phyloP scores from a whole-genome alignment of 2,888 invertebrate species.

The Eremobia ochroleuca region DNA sequence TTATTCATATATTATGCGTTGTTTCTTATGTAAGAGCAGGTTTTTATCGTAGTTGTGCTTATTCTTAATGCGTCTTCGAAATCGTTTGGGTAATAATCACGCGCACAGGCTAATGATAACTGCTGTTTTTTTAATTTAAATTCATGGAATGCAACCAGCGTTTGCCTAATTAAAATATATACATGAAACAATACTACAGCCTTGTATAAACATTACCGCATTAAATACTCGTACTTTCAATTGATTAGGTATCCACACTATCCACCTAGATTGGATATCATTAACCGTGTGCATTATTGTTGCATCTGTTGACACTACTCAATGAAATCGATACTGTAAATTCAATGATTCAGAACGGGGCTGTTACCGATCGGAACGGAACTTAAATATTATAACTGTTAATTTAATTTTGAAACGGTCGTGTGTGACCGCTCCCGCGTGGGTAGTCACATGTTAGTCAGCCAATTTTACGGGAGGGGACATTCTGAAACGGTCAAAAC shows the following conservation, averaged over 20 bases:
- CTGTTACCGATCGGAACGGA: constrained; percentile 80
- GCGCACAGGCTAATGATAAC: constrained; percentile 43
- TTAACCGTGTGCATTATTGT: constrained; percentile 28
- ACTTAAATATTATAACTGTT: constrained; percentile 63
- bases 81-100: constrained; percentile 53
- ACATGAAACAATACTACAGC: constrained; percentile 1
- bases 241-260: neutral
- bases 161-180: constrained; percentile 28
- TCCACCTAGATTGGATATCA: neutral
- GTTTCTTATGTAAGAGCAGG: constrained; percentile 29
- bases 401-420: constrained; percentile 62
- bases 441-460: constrained; percentile 55
- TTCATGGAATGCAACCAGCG: constrained; percentile 14
- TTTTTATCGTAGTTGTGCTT: constrained; percentile 39
- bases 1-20: constrained; percentile 30
- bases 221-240: constrained; percentile 16
- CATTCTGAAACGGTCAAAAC: constrained; percentile 22
- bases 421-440: constrained; percentile 42
- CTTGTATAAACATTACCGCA: constrained; percentile 4
- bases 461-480: constrained; percentile 20
- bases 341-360: constrained; percentile 84
- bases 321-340: constrained; percentile 78
- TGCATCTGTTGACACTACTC: constrained; percentile 59
- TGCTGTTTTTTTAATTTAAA: neutral
- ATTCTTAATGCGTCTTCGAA: constrained; percentile 40